Conservation (phyloP, 2,888 invertebrate genomes). For the Lycia hirtaria region DNA sequence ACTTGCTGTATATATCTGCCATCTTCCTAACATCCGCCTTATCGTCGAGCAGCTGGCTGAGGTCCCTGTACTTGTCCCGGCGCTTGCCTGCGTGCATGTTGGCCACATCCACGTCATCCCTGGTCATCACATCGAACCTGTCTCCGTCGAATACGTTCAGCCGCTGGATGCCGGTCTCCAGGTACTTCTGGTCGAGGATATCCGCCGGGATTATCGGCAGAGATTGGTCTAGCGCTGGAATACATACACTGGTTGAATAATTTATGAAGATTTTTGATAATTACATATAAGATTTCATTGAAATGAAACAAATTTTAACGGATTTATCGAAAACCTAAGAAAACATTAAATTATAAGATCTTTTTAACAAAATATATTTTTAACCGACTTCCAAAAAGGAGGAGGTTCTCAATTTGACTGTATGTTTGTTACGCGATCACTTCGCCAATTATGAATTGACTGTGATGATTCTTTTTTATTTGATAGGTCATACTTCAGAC, state of each 20-base stretch:
- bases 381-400: too few species aligned
- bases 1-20: conserved; percentile 85
- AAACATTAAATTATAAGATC: too few species aligned
- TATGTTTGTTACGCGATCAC: too few species aligned
- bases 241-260: not conserved
- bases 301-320: too few species aligned
- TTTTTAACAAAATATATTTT: too few species aligned
- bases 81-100: conserved; percentile 85
- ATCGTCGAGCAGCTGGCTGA: conserved; percentile 89
- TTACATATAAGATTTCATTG: too few species aligned
- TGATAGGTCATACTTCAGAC: too few species aligned
- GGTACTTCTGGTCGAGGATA: conserved; percentile 78
- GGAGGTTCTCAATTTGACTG: too few species aligned
- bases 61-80: conserved; percentile 86
- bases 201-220: conserved; percentile 88
- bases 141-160: conserved; percentile 91
- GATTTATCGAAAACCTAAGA: too few species aligned
- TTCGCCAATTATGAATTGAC: too few species aligned
- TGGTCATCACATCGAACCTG: conserved; percentile 90
- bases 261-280: too few species aligned
- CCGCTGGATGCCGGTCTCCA: conserved; percentile 84
- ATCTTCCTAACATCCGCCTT: conserved; percentile 85
- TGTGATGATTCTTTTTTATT: too few species aligned
- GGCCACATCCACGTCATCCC: conserved; percentile 81
- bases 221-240: conserved; percentile 75